These are phyloP conservation scores for Gnathonemus echidnorhynchus DNA, from an alignment of 2,113 vertebrate genomes.

Conservation along the genomic window DNA sequence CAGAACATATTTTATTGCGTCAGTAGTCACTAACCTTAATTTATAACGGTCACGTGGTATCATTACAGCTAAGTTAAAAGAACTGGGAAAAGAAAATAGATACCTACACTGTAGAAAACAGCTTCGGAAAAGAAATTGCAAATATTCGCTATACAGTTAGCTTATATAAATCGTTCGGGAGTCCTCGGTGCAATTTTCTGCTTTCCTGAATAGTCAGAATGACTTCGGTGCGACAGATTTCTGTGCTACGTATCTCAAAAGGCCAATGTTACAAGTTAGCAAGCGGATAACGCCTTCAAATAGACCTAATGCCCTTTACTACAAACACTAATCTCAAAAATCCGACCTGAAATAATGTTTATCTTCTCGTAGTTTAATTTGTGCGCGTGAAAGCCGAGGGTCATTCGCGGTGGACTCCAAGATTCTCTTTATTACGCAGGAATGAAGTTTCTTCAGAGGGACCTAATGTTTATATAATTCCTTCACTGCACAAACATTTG, in stretches of 20 bases:
- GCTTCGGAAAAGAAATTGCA: background rate
- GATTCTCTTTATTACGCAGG: conserved; percentile 17
- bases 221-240: background rate
- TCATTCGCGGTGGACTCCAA: conserved; percentile 40
- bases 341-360: conserved; percentile 75
- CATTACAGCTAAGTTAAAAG: background rate
- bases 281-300: conserved; percentile 55
- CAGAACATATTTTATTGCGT: background rate
- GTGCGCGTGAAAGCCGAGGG: conserved; percentile 52
- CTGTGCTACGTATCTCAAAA: background rate
- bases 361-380: conserved; percentile 69
- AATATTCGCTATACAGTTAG: background rate
- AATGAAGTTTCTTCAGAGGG: conserved; percentile 20
- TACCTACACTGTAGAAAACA: background rate
- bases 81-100: background rate
- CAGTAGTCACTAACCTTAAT: background rate
- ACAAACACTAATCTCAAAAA: conserved; percentile 74
- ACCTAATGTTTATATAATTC: background rate
- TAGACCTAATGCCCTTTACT: conserved; percentile 69
- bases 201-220: background rate
- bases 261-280: conserved; percentile 42
- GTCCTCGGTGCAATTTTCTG: background rate
- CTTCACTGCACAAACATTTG: background rate
- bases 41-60: background rate
- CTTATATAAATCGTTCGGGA: background rate